These are phyloP conservation scores for Cygnus buccinator DNA, from an alignment of 2,113 vertebrate species.

Conservation along the genomic window DNA sequence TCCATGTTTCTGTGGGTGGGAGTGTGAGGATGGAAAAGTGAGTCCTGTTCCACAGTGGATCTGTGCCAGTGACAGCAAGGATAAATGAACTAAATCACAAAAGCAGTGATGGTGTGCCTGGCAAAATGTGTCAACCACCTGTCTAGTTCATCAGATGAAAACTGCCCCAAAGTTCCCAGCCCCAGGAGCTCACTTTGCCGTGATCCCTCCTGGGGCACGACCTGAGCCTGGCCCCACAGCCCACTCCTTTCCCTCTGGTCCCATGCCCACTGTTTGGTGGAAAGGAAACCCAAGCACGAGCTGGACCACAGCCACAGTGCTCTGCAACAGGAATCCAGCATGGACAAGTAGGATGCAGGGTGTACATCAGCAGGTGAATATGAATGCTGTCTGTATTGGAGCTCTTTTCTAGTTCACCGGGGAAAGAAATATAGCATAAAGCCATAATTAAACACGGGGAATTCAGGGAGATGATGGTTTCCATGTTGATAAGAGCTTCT, in stretches of 20 bases:
- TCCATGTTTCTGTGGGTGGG: fast-evolving
- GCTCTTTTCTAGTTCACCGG: neutral
- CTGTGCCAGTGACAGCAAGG: neutral
- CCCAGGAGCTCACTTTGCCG: neutral
- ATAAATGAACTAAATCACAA: neutral
- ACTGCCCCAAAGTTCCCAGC: neutral
- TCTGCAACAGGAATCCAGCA: neutral
- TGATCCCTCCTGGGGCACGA: neutral
- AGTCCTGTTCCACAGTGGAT: neutral
- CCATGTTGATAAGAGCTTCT: neutral
- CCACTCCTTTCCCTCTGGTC: neutral
- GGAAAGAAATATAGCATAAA: neutral
- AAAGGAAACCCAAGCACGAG: neutral
- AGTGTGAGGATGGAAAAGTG: neutral
- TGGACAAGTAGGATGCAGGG: neutral
- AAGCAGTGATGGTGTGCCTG: neutral
- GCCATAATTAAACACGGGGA: neutral
- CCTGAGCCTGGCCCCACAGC: neutral
- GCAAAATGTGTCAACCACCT: neutral
- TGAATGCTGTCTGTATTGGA: neutral
- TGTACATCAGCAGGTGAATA: neutral
- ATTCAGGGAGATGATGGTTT: neutral
- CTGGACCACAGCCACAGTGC: neutral
- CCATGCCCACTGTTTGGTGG: neutral
- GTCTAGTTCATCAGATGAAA: neutral